Percentiles rank a stretch among this genome's conserved stretches.
These are phyloP conservation scores for Zaprionus lineosus DNA, from an alignment of 2,888 invertebrate species.

Conservation along the genomic window DNA sequence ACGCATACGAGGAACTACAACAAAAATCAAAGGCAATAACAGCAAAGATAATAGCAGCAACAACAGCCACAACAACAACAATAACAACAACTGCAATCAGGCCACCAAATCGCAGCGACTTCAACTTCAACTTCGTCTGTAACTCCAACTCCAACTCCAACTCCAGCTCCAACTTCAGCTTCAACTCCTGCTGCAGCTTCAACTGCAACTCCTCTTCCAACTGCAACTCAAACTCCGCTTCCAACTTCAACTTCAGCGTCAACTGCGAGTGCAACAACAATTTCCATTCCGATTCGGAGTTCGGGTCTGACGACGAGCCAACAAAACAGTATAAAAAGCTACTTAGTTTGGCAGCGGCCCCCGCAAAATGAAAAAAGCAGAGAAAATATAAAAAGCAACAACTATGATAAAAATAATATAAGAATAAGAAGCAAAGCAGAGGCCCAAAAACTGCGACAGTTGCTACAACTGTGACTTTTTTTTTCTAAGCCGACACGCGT, in stretches of 20 bases:
- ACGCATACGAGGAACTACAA: conserved; percentile 8
- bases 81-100: conserved; percentile 48
- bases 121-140: conserved; percentile 15
- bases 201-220: conserved; percentile 11
- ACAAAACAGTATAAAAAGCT: conserved; percentile 61
- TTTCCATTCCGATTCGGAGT: conserved; percentile 21
- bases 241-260: conserved; percentile 15
- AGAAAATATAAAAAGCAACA: conserved; percentile 30
- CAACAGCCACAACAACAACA: conserved; percentile 16
- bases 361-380: conserved; percentile 57
- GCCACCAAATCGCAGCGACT: conserved; percentile 50
- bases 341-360: conserved; percentile 70
- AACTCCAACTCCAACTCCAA: conserved; percentile 1
- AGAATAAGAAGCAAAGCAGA: conserved; percentile 22
- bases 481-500: conserved; percentile 77
- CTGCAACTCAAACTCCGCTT: conserved; percentile 1
- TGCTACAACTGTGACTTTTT: conserved; percentile 55
- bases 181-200: conserved; percentile 11
- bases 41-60: conserved; percentile 38
- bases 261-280: not conserved
- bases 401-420: conserved; percentile 57
- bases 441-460: conserved; percentile 43
- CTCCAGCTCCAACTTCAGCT: too few relatives aligned
- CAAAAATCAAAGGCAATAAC: conserved; percentile 12
- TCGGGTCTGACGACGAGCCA: conserved; percentile 36